Evolutionary conservation across 2,113 vertebrate species (phyloP), one percentile per base, ranked within the genome.

Genomic region (Genyomyrus donnyi): DNA sequence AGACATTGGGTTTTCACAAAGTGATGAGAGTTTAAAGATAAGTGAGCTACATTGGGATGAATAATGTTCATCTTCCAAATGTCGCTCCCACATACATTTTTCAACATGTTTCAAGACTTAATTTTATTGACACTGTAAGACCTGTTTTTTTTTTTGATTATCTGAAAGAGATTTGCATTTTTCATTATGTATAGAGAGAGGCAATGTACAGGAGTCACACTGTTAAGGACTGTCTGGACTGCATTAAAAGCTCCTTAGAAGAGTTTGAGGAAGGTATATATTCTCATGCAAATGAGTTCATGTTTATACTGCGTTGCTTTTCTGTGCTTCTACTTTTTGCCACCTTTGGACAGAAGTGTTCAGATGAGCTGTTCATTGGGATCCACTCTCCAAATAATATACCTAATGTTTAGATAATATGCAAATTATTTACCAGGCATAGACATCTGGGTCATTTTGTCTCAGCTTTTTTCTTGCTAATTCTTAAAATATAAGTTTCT

Each of bases 181-280:
- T 92, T 94, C 90, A 90, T 93, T 93, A 94, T 91, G 95, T 94
- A 93, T 95, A 94, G 93, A 94, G 94, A 95, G 95, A 95, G 95
- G 93, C 89, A 89, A 90, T 93, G 93, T 93, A 90, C 92, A 80
- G 85, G 83, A 88, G 83, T 70, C 66, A 89, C 53, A 84, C 91
- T 93, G 93, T 92, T 85, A 89, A 89, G 88, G 88, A 27, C 48
- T 89, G 56, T 88, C 21, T 45, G 27, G 86, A 87, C 35, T 62
- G 53, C 86, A 45, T 90, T 90, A 93, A 92, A 93, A 94, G 91
- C 93, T 83, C 89, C 89, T 94, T 95, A 7, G 93, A 70, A 58
- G 89, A 90, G 92, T 19, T 91, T 91, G 77, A 90, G 49, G 46
- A 88, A 84, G 89, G 85, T 48, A 53, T 31, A 42, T 11, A 93